phyloP scores from a whole-genome alignment of 2,797 vertebrate genomes.

The Pelodytes ibericus region DNA sequence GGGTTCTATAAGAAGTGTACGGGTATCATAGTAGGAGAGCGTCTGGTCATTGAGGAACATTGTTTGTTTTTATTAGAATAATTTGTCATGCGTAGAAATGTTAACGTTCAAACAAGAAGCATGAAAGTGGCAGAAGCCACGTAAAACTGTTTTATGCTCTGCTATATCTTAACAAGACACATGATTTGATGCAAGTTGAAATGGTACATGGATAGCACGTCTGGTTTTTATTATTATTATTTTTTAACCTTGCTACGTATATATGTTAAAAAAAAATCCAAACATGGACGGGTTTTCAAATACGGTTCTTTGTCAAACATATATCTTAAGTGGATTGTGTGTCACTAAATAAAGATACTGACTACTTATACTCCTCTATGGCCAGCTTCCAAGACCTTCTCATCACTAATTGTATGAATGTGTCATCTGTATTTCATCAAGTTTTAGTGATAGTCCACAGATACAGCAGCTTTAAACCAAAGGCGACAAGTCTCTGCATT shows the following conservation, averaged over 20 bases:
- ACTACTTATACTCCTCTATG: constrained; percentile 34
- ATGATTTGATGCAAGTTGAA: too few species aligned
- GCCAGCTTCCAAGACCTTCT: constrained; percentile 38
- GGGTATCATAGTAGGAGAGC: too few species aligned
- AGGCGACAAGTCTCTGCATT: constrained; percentile 15
- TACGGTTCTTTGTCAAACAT: constrained; percentile 7
- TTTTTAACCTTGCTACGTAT: not conserved
- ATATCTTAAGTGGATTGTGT: constrained; percentile 15
- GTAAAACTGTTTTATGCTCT: not conserved
- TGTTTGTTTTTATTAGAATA: too few species aligned
- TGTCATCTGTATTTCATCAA: constrained; percentile 50
- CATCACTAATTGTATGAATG: constrained; percentile 26
- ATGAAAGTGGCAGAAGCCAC: too few species aligned
- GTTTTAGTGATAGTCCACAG: constrained; percentile 32
- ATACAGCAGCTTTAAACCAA: constrained; percentile 11
- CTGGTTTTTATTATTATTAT: not conserved
- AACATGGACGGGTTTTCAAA: constrained; percentile 26
- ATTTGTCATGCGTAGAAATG: too few species aligned
- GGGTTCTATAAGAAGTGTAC: too few species aligned
- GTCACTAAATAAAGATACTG: constrained; percentile 18
- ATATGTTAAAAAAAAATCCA: constrained; percentile 1
- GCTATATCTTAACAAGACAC: not conserved
- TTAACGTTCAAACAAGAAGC: too few species aligned
- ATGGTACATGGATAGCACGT: not conserved
- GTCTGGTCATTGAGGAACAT: too few species aligned